phyloP scores from a whole-genome alignment of 2,113 vertebrate species.

The Romanogobio albipinnatus region DNA sequence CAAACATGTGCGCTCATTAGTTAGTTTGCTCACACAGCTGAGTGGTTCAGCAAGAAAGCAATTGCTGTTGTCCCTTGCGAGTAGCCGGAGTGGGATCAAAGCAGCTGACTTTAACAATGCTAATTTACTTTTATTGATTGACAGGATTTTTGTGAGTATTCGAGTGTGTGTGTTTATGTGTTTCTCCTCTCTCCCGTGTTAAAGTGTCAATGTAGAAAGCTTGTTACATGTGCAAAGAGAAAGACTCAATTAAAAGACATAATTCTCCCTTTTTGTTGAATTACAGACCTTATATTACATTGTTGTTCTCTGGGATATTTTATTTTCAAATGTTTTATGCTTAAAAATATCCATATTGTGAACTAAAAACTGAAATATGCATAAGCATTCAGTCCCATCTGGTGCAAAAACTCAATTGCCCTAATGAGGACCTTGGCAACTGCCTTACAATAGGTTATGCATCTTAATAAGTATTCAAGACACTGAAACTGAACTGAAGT shows the following conservation, averaged over 20 bases:
- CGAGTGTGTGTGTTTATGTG: neutral
- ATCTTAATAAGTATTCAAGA: neutral
- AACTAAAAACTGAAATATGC: neutral
- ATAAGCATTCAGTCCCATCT: neutral
- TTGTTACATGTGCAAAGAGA: neutral
- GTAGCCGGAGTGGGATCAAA: conserved; percentile 47
- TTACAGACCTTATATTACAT: too few species aligned
- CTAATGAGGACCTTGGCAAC: neutral
- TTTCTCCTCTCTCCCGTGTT: neutral
- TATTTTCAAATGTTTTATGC: neutral
- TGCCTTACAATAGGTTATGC: neutral
- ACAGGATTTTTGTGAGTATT: neutral
- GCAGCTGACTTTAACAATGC: conserved; percentile 40
- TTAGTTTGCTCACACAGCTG: conserved; percentile 33
- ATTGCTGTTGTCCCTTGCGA: conserved; percentile 33
- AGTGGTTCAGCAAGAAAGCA: conserved; percentile 41
- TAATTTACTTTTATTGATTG: conserved; percentile 60
- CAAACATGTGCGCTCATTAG: neutral
- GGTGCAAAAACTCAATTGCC: neutral
- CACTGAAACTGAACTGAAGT: neutral
- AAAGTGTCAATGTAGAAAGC: neutral
- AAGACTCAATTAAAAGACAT: neutral
- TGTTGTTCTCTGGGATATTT: neutral
- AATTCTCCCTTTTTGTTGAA: neutral
- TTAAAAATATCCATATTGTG: neutral